Evolutionary conservation across 1,140 invertebrate genomes (phyloP), one percentile per base, ranked within the genome.

Genomic region (Monomorium pharaonis): DNA sequence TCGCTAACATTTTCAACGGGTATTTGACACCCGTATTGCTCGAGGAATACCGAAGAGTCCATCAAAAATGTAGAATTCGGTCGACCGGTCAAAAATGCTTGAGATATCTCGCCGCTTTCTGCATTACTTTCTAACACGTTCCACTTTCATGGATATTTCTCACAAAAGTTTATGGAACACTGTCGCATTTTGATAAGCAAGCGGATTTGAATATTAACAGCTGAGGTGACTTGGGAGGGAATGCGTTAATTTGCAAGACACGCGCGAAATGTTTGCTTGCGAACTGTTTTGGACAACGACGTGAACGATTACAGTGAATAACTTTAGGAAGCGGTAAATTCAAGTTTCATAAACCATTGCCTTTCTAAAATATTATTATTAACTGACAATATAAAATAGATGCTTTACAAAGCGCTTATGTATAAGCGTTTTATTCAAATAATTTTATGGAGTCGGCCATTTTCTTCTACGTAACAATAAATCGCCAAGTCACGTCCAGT

Each of bases 81-180:
- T 33, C 42, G 51, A 0, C 27, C 72, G 42, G 24, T 47, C 14
- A 37, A 37, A 80, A 69, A 80, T 37, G 27, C 14, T 77, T 54
- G 21, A 89, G 76, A 51, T 74, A 89, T 77, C 67, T 75, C 58
- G 33, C 37, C 76, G n/a, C 58, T 78, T 89, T 77, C 76, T 84
- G 84, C 62, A 42, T 81, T 78, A 62, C 88, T 86, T 86, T 90
- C 88, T 84, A 86, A 80, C 60, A 37, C 87, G 87, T 89, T 91
- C 91, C 65, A 90, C 88, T 91, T 91, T 85, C 80, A 69, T 86
- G 85, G 54, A 69, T 85, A 74, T 89, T 91, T 60, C 67, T 83
- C 80, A 51, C 37, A 24, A 37, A 84, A 85, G 77, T 84, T n/a
- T 62, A 49, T 24, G 21, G 33, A 69, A 72, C 42, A 44, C 63